Evolutionary conservation across 2,113 vertebrate genomes (phyloP), one percentile per base, ranked within the genome.

Genomic region (Pollimyrus isidori): DNA sequence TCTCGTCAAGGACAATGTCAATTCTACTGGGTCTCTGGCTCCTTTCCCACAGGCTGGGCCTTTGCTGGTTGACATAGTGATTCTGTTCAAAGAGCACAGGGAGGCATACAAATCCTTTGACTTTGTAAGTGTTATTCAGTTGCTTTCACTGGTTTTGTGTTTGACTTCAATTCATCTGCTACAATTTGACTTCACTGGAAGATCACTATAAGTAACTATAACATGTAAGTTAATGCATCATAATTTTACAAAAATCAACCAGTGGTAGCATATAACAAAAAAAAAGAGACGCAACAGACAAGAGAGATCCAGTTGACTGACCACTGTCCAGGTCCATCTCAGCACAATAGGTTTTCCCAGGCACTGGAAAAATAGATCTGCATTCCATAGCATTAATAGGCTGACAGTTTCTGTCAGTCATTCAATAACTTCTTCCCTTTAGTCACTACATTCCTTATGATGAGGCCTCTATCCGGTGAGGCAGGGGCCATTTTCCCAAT

Each of bases 371-470:
- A 85, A 48, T n/a, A 62, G 62, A 80, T 45, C 19, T 45, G 69
- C 52, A 85, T 89, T 89, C 52, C 82, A 46, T 39, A 19, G 30
- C 17, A 65, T 56, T 86, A 13, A 10, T 46, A 10, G 56, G 56
- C 48, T 50, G 39, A 46, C 58, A 45, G 89, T 52, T 15, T 76
- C 65, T 89, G 85, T 53, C 65, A 52, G 45, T n/a, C 35, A 23
- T 45, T 39, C 82, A 46, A 3, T 21, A 19, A 30, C 53, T 50
- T 45, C 49, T 65, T 52, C 88, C 52, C n/a, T 26, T 15, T n/a
- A 62, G 30, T 65, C 86, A 86, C 69, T 86, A 30, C 35, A 52
- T 89, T 65, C 53, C 23, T 69, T 86, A 45, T 89, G 82, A 49
- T 26, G 26, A 39, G 10, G 39, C 30, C 19, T 42, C 4, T 3